Percentiles rank a stretch among this genome's conserved stretches.
phyloP scores from a whole-genome alignment of 2,797 vertebrate species.

The Megalops cyprinoides region DNA sequence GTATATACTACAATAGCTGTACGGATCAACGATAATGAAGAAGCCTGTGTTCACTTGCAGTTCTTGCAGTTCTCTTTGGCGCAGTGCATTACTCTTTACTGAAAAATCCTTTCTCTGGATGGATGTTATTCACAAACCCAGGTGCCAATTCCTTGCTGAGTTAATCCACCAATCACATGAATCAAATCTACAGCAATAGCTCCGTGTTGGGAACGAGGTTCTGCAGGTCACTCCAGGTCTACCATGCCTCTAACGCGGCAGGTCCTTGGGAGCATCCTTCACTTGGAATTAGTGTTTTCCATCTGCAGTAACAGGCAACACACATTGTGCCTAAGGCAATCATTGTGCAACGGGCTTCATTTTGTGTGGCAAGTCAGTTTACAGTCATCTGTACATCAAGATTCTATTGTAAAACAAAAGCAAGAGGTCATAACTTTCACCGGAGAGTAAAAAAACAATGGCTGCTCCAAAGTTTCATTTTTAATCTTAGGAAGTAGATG shows the following conservation, averaged over 20 bases:
- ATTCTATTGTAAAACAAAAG: not conserved
- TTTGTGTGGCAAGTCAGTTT: not conserved
- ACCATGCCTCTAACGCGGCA: not conserved
- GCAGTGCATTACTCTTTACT: not conserved
- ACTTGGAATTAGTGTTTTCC: not conserved
- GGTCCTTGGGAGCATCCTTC: not conserved
- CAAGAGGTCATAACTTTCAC: not conserved
- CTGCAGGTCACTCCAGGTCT: not conserved
- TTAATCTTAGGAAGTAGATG: not conserved
- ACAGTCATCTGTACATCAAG: not conserved
- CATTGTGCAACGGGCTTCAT: not conserved
- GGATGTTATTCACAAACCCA: not conserved
- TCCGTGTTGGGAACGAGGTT: not conserved
- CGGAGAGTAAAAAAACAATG: conserved; percentile 16
- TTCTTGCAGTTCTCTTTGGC: not conserved
- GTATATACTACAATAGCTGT: not conserved
- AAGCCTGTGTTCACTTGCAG: not conserved
- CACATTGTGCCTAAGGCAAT: not conserved
- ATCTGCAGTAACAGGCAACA: not conserved
- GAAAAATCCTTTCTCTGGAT: not conserved
- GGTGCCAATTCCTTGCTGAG: not conserved
- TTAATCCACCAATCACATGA: not conserved
- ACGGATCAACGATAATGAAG: not conserved
- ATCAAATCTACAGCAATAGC: not conserved
- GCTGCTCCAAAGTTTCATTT: conserved; percentile 6